These are phyloP conservation scores for Caranx melampygus DNA, from an alignment of 2,113 vertebrate species.

Conservation along the genomic window DNA sequence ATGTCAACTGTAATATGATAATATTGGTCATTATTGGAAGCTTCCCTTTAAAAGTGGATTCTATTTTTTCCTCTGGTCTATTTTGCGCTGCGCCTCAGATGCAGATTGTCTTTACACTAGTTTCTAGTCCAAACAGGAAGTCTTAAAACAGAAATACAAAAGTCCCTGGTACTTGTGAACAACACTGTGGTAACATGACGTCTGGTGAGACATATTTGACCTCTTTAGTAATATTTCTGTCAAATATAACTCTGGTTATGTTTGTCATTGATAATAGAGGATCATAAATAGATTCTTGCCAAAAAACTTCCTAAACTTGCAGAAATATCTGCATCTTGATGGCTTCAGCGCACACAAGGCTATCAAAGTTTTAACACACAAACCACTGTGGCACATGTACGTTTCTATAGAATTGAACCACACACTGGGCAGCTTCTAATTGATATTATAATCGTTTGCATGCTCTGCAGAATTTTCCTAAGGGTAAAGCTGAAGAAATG, in stretches of 20 bases:
- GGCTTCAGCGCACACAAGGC: not conserved
- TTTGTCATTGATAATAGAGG: not conserved
- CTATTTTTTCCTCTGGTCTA: not conserved
- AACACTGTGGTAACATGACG: not conserved
- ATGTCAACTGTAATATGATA: not conserved
- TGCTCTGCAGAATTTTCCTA: conserved; percentile 7
- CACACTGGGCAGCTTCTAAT: conserved; percentile 20
- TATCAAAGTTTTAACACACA: not conserved
- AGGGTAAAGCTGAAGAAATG: conserved; percentile 22
- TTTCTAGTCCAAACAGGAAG: not conserved
- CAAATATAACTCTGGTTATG: not conserved
- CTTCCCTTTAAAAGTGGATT: conserved; percentile 2
- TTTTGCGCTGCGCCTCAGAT: too few species aligned
- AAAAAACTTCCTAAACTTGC: not conserved
- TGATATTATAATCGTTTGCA: conserved; percentile 15
- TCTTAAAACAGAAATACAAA: not conserved
- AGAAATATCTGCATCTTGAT: not conserved
- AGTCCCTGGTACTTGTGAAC: not conserved
- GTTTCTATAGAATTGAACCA: not conserved
- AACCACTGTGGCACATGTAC: not conserved
- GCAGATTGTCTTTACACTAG: too few species aligned
- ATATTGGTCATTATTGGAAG: conserved; percentile 11
- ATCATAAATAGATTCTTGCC: not conserved
- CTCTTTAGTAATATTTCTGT: not conserved
- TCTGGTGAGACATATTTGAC: not conserved